A percentile compares a stretch with the other conserved stretches of the same genome.
phyloP scores from a whole-genome alignment of 2,113 vertebrate species.

The Pyrgilauda ruficollis region DNA sequence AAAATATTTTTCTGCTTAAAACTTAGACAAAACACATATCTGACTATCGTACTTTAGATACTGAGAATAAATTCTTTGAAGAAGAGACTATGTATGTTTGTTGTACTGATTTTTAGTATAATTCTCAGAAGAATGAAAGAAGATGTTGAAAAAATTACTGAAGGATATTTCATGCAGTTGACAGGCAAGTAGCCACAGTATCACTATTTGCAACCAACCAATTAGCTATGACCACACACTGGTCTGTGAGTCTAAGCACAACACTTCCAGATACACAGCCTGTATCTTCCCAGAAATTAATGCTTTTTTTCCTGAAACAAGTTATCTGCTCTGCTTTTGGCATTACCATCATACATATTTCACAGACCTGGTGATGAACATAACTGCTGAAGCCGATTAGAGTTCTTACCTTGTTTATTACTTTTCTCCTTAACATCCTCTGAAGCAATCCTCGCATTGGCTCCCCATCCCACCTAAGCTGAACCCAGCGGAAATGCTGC shows the following conservation, averaged over 20 bases:
- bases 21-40: background rate
- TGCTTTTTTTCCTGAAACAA: background rate
- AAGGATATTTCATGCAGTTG: background rate
- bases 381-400: background rate
- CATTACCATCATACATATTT: background rate
- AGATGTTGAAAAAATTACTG: background rate
- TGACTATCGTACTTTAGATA: background rate
- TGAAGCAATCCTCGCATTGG: conserved; percentile 87
- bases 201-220: background rate
- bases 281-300: background rate
- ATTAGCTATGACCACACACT: background rate
- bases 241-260: background rate
- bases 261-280: background rate
- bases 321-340: background rate
- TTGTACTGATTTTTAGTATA: background rate
- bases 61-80: background rate
- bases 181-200: background rate
- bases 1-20: background rate
- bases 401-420: conserved; percentile 82
- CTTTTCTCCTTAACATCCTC: conserved; percentile 85
- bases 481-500: conserved; percentile 96
- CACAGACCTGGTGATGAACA: background rate
- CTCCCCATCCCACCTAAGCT: conserved; percentile 91
- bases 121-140: background rate
- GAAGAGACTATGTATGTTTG: background rate